Conservation (phyloP, 2,888 invertebrate species). For the Atrina japonica region DNA sequence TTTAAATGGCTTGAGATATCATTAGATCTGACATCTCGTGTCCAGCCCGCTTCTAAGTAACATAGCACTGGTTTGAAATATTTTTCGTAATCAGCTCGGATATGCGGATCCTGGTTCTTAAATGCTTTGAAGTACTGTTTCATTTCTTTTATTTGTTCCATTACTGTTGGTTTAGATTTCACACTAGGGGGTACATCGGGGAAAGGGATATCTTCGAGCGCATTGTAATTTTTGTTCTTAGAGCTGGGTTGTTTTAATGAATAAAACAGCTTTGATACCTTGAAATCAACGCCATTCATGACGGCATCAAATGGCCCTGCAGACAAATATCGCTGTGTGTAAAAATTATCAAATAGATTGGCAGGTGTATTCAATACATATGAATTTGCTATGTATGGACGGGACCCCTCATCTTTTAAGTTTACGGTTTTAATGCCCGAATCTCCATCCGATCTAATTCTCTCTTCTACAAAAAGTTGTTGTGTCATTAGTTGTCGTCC, state of each 20-base stretch:
- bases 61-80: constrained; percentile 73
- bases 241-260: constrained; percentile 62
- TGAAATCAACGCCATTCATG: constrained; percentile 73
- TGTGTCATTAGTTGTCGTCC: constrained; percentile 66
- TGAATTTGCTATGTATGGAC: constrained; percentile 52
- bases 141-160: constrained; percentile 69
- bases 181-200: constrained; percentile 71
- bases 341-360: constrained; percentile 49
- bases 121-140: constrained; percentile 73
- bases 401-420: constrained; percentile 52
- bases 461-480: constrained; percentile 67
- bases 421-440: constrained; percentile 37
- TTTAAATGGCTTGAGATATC: too few species aligned
- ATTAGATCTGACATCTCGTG: too few species aligned
- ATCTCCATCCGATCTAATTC: constrained; percentile 51
- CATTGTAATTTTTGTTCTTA: constrained; percentile 51
- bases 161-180: constrained; percentile 47
- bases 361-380: constrained; percentile 13
- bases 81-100: constrained; percentile 62
- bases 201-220: constrained; percentile 66
- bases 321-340: constrained; percentile 64
- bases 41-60: constrained; percentile 74
- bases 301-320: constrained; percentile 67
- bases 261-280: constrained; percentile 76
- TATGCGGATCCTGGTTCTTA: constrained; percentile 57